Percentiles rank a stretch among this genome's conserved stretches.
Conservation (phyloP, 2,888 invertebrate genomes). For the Globia sparganii region DNA sequence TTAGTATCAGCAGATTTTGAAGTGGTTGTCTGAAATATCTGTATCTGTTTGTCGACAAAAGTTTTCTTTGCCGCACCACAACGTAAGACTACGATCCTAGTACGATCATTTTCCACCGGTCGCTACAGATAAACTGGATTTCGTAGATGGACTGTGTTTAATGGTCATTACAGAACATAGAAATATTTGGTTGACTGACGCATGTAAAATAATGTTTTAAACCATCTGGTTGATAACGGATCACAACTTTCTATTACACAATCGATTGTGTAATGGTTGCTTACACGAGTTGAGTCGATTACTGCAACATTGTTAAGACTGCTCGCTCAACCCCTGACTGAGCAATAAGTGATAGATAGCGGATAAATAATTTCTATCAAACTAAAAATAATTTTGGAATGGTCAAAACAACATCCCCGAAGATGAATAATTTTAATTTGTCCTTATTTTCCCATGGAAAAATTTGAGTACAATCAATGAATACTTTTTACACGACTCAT, state of each 20-base stretch:
- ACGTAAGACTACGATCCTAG: too few species aligned
- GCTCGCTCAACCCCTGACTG: conserved; percentile 59
- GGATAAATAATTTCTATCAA: neutral
- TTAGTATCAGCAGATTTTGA: neutral
- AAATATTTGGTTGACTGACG: conserved; percentile 53
- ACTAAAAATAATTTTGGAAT: conserved; percentile 2
- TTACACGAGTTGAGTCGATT: conserved; percentile 73
- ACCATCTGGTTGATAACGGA: conserved; percentile 71
- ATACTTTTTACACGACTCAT: neutral
- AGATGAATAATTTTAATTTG: neutral
- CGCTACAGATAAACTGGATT: conserved; percentile 10
- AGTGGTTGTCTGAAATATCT: neutral
- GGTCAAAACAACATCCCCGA: neutral
- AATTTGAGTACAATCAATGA: neutral
- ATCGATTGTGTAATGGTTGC: conserved; percentile 76
- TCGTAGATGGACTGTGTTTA: conserved; percentile 8
- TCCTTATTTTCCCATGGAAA: neutral
- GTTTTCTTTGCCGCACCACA: neutral
- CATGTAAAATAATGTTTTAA: conserved; percentile 59
- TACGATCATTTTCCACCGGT: neutral
- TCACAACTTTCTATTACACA: conserved; percentile 73
- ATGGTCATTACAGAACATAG: conserved; percentile 39
- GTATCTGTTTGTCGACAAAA: neutral
- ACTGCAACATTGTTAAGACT: conserved; percentile 73
- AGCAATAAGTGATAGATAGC: conserved; percentile 51